Evolutionary conservation across 2,888 invertebrate species (phyloP), one percentile per base, ranked within the genome.

Genomic region (Drosophila mulleri): DNA sequence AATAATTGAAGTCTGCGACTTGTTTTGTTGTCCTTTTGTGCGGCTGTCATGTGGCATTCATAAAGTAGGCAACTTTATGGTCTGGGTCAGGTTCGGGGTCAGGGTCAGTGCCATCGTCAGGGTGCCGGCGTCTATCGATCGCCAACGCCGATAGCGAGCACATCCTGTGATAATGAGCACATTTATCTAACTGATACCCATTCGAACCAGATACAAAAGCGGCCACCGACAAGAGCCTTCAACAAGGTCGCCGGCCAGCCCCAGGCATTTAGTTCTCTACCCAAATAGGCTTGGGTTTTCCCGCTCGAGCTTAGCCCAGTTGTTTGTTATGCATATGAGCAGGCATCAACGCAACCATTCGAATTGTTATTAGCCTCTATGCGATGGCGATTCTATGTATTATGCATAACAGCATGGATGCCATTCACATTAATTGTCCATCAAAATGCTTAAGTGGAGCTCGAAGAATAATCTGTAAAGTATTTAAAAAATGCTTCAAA

Each of bases 161-260:
- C 91, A 90, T 89, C 86, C 90, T 88, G 90, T 84, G 91, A 89
- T 90, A 90, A 90, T 91, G 90, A 83, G 89, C 83, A 71, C 85
- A 79, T 82, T 89, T 90, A 91, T 90, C 90, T 83, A 78, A 66
- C 68, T 67, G 78, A 73, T 81, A 57, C 29, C 41, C 42, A 39
- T 69, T 66, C 45, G 60, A 68, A 57, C 72, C 72, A 81, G 67
- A 76, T 57, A 78, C 68, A 83, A 80, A 80, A 63, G 64, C 58
- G 62, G 11, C 66, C 61, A 63, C 68, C 83, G 72, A 65, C 80
- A 50, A 52, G 50, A 41, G 54, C 54, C 54, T 41, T 12, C 53
- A 14, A 11, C 53, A 54, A 72, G 80, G 80, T 75, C 76, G 78
- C 41, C 41, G 8, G 41, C 64, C 37, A 41, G 2, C 66, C 42